A percentile compares a stretch with the other conserved stretches of the same genome.
These are phyloP conservation scores for Acanthornis magna DNA, from an alignment of 2,797 vertebrate genomes.

Conservation along the genomic window DNA sequence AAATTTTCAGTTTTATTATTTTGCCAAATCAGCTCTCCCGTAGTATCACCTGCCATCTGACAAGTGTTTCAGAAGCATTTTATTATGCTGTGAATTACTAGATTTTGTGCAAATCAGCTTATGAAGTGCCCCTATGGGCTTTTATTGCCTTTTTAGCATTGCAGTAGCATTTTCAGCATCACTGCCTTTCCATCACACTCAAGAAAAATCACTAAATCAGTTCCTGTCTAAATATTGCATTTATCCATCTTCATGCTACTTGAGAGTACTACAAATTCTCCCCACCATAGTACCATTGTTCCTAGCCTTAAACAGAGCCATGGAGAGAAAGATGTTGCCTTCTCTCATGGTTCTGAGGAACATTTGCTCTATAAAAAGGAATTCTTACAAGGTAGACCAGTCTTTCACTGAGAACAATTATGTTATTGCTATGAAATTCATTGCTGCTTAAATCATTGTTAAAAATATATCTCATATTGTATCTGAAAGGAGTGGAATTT, in stretches of 20 bases:
- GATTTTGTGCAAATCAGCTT: background rate
- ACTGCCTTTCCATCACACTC: background rate
- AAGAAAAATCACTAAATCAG: slow-evolving; percentile 29
- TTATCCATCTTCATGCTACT: background rate
- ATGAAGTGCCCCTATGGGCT: background rate
- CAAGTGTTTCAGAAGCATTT: background rate
- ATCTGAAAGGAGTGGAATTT: background rate
- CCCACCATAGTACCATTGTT: background rate
- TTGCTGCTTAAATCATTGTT: background rate
- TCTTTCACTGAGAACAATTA: background rate
- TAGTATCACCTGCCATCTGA: background rate
- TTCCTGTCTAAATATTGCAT: background rate
- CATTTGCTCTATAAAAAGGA: background rate
- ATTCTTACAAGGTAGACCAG: background rate
- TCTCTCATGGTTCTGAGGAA: background rate
- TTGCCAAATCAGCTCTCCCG: background rate
- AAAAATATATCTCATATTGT: background rate
- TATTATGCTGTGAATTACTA: background rate
- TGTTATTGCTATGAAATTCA: background rate
- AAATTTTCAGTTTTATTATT: background rate
- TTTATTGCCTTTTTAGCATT: background rate
- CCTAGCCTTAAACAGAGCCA: background rate
- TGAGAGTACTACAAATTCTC: background rate
- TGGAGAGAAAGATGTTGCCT: background rate
- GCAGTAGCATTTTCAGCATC: background rate